Percentiles rank a stretch among this genome's conserved stretches.
phyloP scores from a whole-genome alignment of 2,888 invertebrate species.

The Piscicola geometra region DNA sequence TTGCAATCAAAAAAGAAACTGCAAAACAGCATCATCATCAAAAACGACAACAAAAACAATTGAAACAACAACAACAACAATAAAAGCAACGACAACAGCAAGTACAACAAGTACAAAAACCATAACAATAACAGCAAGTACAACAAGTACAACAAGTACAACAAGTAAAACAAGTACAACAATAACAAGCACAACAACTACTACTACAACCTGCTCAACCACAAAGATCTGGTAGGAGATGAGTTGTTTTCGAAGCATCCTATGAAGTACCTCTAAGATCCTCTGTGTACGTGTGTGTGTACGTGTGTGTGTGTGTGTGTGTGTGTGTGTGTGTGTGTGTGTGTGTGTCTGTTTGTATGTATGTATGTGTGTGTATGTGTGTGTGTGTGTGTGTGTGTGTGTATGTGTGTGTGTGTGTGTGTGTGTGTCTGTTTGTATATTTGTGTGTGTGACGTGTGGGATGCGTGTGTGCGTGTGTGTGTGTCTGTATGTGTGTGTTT shows the following conservation, averaged over 20 bases:
- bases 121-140: neutral
- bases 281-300: constrained; percentile 5
- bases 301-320: constrained; percentile 11
- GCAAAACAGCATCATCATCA: neutral
- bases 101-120: neutral
- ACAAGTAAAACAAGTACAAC: neutral
- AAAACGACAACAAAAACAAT: neutral
- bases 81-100: neutral
- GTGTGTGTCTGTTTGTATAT: constrained; percentile 12
- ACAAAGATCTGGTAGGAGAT: constrained; percentile 89
- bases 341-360: constrained; percentile 22
- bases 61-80: neutral
- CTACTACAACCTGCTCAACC: constrained; percentile 72
- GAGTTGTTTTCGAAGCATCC: constrained; percentile 82
- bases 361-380: constrained; percentile 18
- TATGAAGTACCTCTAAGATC: constrained; percentile 65
- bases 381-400: constrained; percentile 20
- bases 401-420: constrained; percentile 18
- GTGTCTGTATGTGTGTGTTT: constrained; percentile 23
- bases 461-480: constrained; percentile 23
- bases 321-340: constrained; percentile 30
- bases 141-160: neutral
- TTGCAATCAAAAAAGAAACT: neutral
- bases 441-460: constrained; percentile 21
- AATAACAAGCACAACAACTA: neutral